Base-by-base conservation (phyloP, 2,797 vertebrate genomes). In the Sandelia bainsii region DNA sequence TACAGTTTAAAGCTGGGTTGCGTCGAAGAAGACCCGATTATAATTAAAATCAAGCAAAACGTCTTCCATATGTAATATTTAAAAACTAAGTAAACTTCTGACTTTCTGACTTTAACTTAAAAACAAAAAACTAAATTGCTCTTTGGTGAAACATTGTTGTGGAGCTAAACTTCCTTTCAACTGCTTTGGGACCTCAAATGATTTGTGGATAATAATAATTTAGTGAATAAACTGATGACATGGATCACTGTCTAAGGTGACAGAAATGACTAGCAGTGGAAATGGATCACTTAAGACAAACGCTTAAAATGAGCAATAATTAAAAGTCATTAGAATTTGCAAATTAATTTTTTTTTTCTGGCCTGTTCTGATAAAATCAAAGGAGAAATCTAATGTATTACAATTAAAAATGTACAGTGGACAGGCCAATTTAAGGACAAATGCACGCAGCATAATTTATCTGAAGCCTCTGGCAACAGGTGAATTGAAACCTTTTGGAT, bases 391-490 rank as follows among this genome's bases (percentile, higher is more conserved):
- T 19, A 44, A 60, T 25, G 39, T 23, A 40, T 62, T 66, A 8
- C 58, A 50, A 61, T 49, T 2, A 62, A 65, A 66, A 8, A 62
- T 12, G 23, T 16, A 32, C 39, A 51, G 73, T 8, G 34, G 19
- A 57, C 57, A 10, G 46, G 45, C 39, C 16, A 56, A 53, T 71
- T 53, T 53, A 56, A 32, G 22, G 7, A 69, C 25, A 46, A 49
- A 22, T 40, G 52, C 52, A 62, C 48, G 44, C n/a, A 25, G 32
- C 14, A 39, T 50, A 17, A 39, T 69, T 69, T 44, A 65, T 74
- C 9, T 63, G 29, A 75, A 42, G 62, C 37, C 29, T 72, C 19
- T 77, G 65, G 54, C 54, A 69, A 72, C 72, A 87, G 60, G 75
- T 83, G 68, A 76, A 37, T 22, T 51, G 13, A 75, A 66, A 50